Evolutionary conservation across 2,797 vertebrate species (phyloP).

Genomic region (Paramormyrops hopkinsi): DNA sequence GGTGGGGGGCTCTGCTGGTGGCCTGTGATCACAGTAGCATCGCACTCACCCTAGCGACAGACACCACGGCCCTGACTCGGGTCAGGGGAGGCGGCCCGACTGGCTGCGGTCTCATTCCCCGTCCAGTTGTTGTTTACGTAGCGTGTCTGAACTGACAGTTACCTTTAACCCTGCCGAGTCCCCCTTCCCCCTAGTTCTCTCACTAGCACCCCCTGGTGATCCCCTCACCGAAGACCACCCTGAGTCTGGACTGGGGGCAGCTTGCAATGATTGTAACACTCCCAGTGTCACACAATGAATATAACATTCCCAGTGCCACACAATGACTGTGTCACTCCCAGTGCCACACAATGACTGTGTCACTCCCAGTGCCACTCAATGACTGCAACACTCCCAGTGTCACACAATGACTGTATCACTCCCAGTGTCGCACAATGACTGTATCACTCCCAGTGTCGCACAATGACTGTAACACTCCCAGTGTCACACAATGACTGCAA

Average conservation of each 20-base stretch:
- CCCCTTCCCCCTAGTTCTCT: neutral
- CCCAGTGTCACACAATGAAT: too few species aligned
- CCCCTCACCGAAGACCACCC: neutral
- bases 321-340: too few species aligned
- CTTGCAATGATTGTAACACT: neutral
- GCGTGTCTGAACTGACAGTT: neutral
- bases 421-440: too few species aligned
- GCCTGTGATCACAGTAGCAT: neutral
- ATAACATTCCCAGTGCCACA: too few species aligned
- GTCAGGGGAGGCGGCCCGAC: neutral
- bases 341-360: too few species aligned
- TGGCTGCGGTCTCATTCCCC: neutral
- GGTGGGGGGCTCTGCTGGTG: too few species aligned
- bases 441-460: too few species aligned
- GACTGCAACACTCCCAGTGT: too few species aligned
- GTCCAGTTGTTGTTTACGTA: neutral
- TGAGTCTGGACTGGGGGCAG: neutral
- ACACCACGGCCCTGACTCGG: neutral
- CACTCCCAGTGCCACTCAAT: too few species aligned
- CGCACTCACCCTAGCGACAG: neutral
- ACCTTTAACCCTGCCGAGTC: neutral
- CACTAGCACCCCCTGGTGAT: neutral
- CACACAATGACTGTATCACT: too few species aligned
- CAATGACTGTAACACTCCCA: too few species aligned
- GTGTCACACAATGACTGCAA: too few species aligned